Base-by-base conservation (phyloP, 2,797 vertebrate genomes). In the Danio albolineatus region DNA sequence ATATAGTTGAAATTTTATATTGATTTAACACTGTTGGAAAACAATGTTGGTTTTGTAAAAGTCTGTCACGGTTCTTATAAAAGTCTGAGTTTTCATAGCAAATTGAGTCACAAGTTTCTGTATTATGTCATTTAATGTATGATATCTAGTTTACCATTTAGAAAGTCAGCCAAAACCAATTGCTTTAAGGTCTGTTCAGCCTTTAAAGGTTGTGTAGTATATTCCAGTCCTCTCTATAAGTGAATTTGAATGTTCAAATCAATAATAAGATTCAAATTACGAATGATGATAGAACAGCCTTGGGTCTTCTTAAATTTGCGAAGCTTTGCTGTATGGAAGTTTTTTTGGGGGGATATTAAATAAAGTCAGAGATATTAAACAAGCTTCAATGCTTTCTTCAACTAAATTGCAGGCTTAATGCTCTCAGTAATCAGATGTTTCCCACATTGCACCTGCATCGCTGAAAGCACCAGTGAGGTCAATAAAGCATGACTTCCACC, bases 401-500 rank as follows among this genome's bases (percentile, higher is more conserved):
- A 19, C 57, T 66, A 13, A 39, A 38, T 28, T 51, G 28, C 76
- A 60, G 56, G 13, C 48, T 51, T 38, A 61, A 10, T 41, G 19
- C 46, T 70, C 56, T 38, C 53, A 59, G 44, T 67, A 67, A 74
- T 67, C 53, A 61, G 70, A 80, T 73, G 60, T 73, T 76, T 88
- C 89, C 87, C 88, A 85, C 85, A 64, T 82, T 89, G 86, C 86
- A 83, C 71, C 81, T 83, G 81, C 57, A 78, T 78, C 49, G 46
- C 43, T 79, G 81, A 83, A 72, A 77, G 48, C 7, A 7, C 83
- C 71, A 67, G 70, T 28, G 41, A 28, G 19, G 76, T 79, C 70
- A 80, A 54, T 28, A 79, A 54, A 67, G 83, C 78, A 54, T 77
- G 69, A 67, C 78, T 38, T 56, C 90, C 83, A 88, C 87, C 87